Conservation (phyloP, 1,140 invertebrate genomes). For the Phortica variegata region DNA sequence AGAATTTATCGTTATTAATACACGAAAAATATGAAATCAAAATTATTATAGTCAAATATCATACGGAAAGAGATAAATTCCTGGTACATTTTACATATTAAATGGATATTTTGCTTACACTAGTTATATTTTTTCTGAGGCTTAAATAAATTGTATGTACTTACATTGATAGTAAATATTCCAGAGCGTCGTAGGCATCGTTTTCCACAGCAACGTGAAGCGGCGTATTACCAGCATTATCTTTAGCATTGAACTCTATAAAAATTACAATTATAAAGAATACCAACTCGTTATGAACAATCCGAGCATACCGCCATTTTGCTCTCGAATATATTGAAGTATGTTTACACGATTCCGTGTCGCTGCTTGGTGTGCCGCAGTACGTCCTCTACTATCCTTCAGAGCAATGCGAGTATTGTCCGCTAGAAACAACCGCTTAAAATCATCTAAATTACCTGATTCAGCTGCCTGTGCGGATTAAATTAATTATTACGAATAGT, state of each 20-base stretch:
- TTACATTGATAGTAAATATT: constrained; percentile 73
- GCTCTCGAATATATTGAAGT: constrained; percentile 70
- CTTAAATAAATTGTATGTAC: too few species aligned
- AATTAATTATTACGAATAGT: constrained; percentile 9
- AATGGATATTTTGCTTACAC: too few species aligned
- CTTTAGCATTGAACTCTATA: constrained; percentile 73
- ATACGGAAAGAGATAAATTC: too few species aligned
- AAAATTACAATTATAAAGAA: constrained; percentile 12
- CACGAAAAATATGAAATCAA: too few species aligned
- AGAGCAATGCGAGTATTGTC: constrained; percentile 70
- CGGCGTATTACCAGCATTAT: constrained; percentile 77
- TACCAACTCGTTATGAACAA: neutral
- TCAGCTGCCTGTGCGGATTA: constrained; percentile 70
- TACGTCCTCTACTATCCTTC: constrained; percentile 70
- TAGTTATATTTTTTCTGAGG: too few species aligned
- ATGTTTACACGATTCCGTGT: constrained; percentile 73
- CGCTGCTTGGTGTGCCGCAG: constrained; percentile 76
- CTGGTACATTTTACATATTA: too few species aligned
- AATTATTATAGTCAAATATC: too few species aligned
- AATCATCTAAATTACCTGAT: constrained; percentile 77
- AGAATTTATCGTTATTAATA: too few species aligned
- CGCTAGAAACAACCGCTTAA: constrained; percentile 68
- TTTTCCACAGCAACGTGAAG: constrained; percentile 78
- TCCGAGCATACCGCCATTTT: constrained; percentile 67
- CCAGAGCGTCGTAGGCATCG: constrained; percentile 69